Percentiles rank a stretch among this genome's conserved stretches.
Evolutionary conservation across 2,113 vertebrate species (phyloP).

Genomic region (Azemiops feae): DNA sequence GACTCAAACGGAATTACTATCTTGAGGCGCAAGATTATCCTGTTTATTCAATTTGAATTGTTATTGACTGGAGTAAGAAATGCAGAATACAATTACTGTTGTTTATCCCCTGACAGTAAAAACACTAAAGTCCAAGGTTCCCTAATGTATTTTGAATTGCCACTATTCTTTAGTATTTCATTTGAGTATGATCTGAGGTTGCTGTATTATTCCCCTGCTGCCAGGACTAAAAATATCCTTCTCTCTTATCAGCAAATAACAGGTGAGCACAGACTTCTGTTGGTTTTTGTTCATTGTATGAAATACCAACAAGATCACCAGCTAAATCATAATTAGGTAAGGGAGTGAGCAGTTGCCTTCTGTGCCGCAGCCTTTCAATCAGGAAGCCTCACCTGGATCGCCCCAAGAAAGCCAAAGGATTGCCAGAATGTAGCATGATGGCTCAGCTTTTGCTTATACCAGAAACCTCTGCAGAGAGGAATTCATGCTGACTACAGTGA

Average conservation of each 20-base stretch:
- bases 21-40: background rate
- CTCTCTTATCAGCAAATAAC: background rate
- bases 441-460: background rate
- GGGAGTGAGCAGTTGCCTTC: slow-evolving; percentile 42
- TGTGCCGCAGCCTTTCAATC: slow-evolving; percentile 38
- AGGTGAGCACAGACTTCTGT: background rate
- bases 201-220: slow-evolving; percentile 42
- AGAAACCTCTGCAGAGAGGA: accelerated
- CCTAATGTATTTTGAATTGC: background rate
- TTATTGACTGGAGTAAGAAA: background rate
- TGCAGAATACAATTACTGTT: accelerated
- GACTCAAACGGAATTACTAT: background rate
- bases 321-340: slow-evolving; percentile 40
- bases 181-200: background rate
- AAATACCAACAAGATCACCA: background rate
- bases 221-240: slow-evolving; percentile 13
- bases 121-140: accelerated
- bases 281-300: accelerated
- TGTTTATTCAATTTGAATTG: background rate
- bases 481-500: background rate
- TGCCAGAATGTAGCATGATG: background rate
- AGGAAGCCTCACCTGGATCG: background rate
- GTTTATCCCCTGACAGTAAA: accelerated
- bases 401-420: accelerated
- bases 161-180: slow-evolving; percentile 26